These are phyloP conservation scores for Linnaemya tessellans DNA, from an alignment of 2,888 invertebrate species.

Conservation along the genomic window DNA sequence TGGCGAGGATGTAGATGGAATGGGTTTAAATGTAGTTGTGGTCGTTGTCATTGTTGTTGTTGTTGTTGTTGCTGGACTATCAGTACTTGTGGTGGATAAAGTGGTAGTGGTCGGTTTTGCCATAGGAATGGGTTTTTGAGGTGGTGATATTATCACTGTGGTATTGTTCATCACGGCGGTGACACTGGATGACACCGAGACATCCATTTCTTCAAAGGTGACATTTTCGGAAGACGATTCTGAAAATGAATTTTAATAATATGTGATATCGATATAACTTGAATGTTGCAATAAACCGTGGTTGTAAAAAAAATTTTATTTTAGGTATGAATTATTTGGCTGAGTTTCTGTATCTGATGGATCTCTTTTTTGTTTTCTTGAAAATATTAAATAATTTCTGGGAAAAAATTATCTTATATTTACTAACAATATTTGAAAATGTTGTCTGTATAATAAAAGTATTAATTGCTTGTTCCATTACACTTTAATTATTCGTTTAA, in stretches of 20 bases:
- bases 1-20: slow-evolving; percentile 3
- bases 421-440: too few relatives aligned
- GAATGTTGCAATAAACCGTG: too few relatives aligned
- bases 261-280: too few relatives aligned
- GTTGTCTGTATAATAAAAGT: too few relatives aligned
- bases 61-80: slow-evolving; percentile 10
- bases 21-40: slow-evolving; percentile 23
- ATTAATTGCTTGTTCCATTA: too few relatives aligned
- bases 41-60: slow-evolving; percentile 46
- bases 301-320: too few relatives aligned
- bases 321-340: too few relatives aligned
- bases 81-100: slow-evolving; percentile 54
- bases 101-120: slow-evolving; percentile 59
- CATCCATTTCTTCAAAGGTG: slow-evolving; percentile 78
- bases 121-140: slow-evolving; percentile 69
- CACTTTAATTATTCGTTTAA: too few relatives aligned
- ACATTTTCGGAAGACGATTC: slow-evolving; percentile 57
- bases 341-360: too few relatives aligned
- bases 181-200: slow-evolving; percentile 79
- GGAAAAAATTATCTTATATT: too few relatives aligned
- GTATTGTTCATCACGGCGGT: slow-evolving; percentile 74
- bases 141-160: slow-evolving; percentile 68
- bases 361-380: too few relatives aligned
- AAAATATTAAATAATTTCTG: too few relatives aligned
- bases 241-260: slow-evolving; percentile 24